Evolutionary conservation across 2,888 invertebrate genomes (phyloP), one percentile per base, ranked within the genome.

Genomic region (Pollenia labialis): DNA sequence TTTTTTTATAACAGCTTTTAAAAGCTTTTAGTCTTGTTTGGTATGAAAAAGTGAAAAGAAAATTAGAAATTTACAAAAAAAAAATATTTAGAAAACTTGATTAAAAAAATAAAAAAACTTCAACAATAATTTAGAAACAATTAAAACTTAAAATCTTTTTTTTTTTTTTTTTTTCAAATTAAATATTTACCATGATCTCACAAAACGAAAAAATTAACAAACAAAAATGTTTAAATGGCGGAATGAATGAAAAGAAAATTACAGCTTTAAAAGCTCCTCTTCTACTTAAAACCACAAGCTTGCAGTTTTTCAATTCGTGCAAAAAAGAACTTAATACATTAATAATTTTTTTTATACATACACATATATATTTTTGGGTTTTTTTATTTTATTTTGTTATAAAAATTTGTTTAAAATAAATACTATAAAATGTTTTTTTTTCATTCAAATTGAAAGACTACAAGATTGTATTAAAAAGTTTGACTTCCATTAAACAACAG

Each of bases 371-470:
- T 69, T 74, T 80, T 80, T 76, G 58, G 50, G 40, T 60, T 14
- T 77, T 83, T 76, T 68, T 66, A 72, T 81, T 81, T 80, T 76
- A 72, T 76, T 76, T 56, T 74, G 40, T 86, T 80, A 76, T 71
- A 62, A 79, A 82, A 86, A 77, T 23, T 77, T 58, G 6, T 81
- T 76, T 46, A 74, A 77, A 85, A 81, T 87, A 83, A 87, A 87
- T 84, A 87, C 87, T 87, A 77, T 80, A 58, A 56, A 76, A 71
- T 12, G 62, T 46, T 79, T 76, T 72, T 75, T 62, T 11, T 62
- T 52, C 11, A 64, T 48, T 9, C 74, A 82, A 87, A 87, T 88
- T 87, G 87, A 89, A 88, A 88, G 88, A 88, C 88, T 87, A 86
- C 84, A 88, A 81, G 86, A 85, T 72, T 84, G 81, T 69, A 85